phyloP scores from a whole-genome alignment of 2,888 invertebrate species.

The Trileptium ribeirensis region DNA sequence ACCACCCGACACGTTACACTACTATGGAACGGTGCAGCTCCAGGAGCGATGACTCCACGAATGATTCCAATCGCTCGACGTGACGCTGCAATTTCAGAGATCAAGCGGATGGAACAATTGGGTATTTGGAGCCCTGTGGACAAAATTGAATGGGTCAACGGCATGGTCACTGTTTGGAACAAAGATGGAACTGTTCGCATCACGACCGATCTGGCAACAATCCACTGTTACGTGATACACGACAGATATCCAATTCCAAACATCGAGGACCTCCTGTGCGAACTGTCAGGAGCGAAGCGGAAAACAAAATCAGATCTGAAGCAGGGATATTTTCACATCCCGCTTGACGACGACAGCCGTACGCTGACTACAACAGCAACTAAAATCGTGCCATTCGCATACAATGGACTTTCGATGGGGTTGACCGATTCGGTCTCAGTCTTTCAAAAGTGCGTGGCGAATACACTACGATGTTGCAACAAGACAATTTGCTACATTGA shows the following conservation, averaged over 20 bases:
- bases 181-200: too few species aligned
- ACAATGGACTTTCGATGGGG: not conserved
- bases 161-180: too few species aligned
- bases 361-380: not conserved
- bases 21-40: too few species aligned
- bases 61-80: too few species aligned
- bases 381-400: not conserved
- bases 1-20: too few species aligned
- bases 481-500: not conserved
- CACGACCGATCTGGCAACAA: too few species aligned
- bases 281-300: not conserved
- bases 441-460: not conserved
- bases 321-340: not conserved
- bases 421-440: conserved; percentile 2
- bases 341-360: not conserved
- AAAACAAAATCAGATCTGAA: not conserved
- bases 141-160: too few species aligned
- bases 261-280: too few species aligned
- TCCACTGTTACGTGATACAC: not conserved
- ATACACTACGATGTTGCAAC: not conserved
- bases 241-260: not conserved
- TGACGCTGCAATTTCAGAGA: too few species aligned
- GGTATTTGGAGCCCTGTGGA: too few species aligned
- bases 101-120: too few species aligned
- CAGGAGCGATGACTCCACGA: too few species aligned